Conservation (phyloP, 2,888 invertebrate species). For the Polydrusus cervinus region DNA sequence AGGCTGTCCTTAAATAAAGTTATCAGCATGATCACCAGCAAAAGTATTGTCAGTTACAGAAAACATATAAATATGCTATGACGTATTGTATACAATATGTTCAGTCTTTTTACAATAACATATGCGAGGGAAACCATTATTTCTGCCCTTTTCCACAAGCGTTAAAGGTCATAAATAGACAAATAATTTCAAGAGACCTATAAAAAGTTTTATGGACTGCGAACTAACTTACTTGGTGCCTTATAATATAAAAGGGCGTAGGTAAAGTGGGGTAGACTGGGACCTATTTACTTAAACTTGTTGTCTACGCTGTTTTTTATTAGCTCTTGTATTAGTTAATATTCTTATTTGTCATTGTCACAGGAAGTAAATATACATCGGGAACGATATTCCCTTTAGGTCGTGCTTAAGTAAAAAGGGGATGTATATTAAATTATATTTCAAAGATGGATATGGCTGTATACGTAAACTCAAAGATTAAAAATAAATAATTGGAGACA, state of each 20-base stretch:
- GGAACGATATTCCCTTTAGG: too few species aligned
- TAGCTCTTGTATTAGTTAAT: neutral
- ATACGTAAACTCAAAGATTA: too few species aligned
- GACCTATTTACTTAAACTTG: conserved; percentile 10
- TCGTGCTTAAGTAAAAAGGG: too few species aligned
- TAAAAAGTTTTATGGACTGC: conserved; percentile 1
- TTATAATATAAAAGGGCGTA: neutral
- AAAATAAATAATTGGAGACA: too few species aligned
- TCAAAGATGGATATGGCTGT: too few species aligned
- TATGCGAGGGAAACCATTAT: neutral
- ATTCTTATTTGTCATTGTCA: conserved; percentile 4
- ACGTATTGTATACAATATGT: too few species aligned
- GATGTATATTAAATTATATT: too few species aligned
- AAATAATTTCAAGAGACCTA: neutral
- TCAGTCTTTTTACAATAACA: too few species aligned
- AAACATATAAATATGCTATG: too few species aligned
- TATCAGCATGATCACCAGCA: too few species aligned
- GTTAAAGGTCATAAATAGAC: neutral
- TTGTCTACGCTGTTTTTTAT: neutral
- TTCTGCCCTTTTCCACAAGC: neutral
- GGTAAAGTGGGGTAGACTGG: neutral
- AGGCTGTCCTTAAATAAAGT: too few species aligned
- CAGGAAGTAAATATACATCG: neutral
- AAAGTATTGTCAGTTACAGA: too few species aligned
- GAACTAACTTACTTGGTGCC: conserved; percentile 2